Evolutionary conservation across 2,797 vertebrate genomes (phyloP).

Genomic region (Spinibarbus caldwelli): DNA sequence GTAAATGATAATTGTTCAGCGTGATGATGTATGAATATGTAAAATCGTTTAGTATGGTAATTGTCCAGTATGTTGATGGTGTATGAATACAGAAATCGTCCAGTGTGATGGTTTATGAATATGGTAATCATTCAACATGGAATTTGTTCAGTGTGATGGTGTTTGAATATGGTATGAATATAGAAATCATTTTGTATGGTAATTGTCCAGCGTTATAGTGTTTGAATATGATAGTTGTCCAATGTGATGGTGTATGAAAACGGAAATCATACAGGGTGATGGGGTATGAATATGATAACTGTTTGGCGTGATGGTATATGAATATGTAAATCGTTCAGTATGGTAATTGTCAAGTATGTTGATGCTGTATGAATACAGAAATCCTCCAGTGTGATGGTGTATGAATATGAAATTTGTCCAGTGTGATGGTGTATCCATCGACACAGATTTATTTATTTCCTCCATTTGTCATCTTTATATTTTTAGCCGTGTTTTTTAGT

Average conservation of each 20-base stretch:
- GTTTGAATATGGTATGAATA: background rate
- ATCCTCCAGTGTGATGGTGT: too few species aligned
- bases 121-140: background rate
- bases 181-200: too few species aligned
- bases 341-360: background rate
- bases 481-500: background rate
- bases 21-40: background rate
- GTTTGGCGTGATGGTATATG: fast-evolving
- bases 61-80: background rate
- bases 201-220: background rate
- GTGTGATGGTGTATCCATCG: background rate
- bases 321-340: background rate
- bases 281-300: background rate
- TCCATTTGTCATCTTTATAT: background rate
- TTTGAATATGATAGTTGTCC: background rate
- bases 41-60: background rate
- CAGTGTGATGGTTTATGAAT: background rate
- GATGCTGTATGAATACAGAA: background rate
- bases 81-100: background rate
- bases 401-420: background rate
- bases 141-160: background rate
- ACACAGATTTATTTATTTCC: background rate
- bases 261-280: background rate
- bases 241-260: background rate
- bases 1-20: background rate